These are phyloP conservation scores for Augochlorella aurata DNA, from an alignment of 2,888 invertebrate genomes.

Conservation along the genomic window DNA sequence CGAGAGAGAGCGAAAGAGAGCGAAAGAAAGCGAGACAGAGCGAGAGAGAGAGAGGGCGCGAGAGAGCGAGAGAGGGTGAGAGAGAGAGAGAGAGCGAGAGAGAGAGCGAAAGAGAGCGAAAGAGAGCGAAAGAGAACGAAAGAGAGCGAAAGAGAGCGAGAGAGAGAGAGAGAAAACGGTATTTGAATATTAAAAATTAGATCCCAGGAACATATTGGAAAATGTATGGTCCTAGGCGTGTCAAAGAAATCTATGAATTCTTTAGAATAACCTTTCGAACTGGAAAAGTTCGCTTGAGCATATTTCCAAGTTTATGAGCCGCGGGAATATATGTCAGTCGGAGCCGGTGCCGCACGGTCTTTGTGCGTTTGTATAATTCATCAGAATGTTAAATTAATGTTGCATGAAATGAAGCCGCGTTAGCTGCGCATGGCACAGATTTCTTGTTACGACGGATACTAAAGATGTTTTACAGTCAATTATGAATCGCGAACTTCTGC, in stretches of 20 bases:
- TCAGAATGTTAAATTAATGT: not conserved
- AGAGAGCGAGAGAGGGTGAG: too few species aligned
- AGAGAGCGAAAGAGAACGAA: too few species aligned
- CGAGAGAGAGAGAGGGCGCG: too few species aligned
- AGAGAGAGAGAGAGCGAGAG: too few species aligned
- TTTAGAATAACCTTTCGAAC: not conserved
- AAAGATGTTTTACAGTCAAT: not conserved
- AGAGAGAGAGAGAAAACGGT: too few species aligned
- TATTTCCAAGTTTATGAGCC: not conserved
- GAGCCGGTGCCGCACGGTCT: not conserved
- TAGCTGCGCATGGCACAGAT: not conserved
- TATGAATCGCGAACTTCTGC: too few species aligned
- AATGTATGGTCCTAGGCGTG: not conserved
- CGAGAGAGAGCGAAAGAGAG: too few species aligned
- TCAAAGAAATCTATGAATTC: slow-evolving; percentile 6
- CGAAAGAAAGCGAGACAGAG: too few species aligned
- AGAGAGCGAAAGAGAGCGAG: too few species aligned
- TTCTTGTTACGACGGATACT: not conserved
- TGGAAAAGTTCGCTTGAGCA: not conserved
- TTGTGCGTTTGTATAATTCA: not conserved
- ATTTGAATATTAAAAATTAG: not conserved
- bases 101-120: too few species aligned
- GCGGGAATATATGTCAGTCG: not conserved
- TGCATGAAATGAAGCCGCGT: not conserved
- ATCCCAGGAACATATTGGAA: not conserved